Base-by-base conservation (phyloP, 1,140 invertebrate species). In the Diachasmimorpha longicaudata region DNA sequence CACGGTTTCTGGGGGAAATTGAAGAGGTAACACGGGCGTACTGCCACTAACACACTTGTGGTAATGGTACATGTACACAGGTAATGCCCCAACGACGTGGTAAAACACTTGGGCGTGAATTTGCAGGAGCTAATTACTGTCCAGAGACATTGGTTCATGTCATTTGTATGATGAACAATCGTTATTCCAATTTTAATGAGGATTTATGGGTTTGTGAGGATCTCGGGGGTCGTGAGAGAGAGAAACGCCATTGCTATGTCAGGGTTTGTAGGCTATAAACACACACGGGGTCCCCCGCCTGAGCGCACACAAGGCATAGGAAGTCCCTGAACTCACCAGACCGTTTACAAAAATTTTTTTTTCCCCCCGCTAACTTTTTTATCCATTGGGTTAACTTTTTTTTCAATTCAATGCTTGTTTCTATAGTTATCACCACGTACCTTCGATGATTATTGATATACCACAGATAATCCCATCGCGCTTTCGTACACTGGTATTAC, bases 181-280 rank as follows among this genome's bases (percentile, higher is more conserved):
- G 6, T 52, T 52, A 16, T n/a, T 16, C 2, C 14, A 16, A 4
- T 1, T 52, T 52, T 52, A 19, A 16, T 16, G 14, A n/a, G 48
- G 48, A 16, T 46, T 46, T 46, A 31, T 31, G 31, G 31, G 31
- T 46, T 52, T 52, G 48, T n/a, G 14, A 14, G 48, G 14, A 9
- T 16, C 48, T 52, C 9, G 48, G 48, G 48, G 48, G n/a, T n/a
- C 48, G 19, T 2, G 44, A 46, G 10, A 46, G 44, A 46, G 48
- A 19, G 48, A 52, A 52, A 52, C 48, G 48, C 48, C 70, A 77
- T 78, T 80, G 78, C 75, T 79, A 79, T 83, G 85, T 86, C 85
- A 86, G 84, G 82, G 82, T 84, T 86, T 86, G 81, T 81, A 87
- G 86, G 85, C 85, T 87, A 86, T 88, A 88, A 86, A 86, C 85